These are phyloP conservation scores for Therioaphis trifolii DNA, from an alignment of 2,888 invertebrate species.

Conservation along the genomic window DNA sequence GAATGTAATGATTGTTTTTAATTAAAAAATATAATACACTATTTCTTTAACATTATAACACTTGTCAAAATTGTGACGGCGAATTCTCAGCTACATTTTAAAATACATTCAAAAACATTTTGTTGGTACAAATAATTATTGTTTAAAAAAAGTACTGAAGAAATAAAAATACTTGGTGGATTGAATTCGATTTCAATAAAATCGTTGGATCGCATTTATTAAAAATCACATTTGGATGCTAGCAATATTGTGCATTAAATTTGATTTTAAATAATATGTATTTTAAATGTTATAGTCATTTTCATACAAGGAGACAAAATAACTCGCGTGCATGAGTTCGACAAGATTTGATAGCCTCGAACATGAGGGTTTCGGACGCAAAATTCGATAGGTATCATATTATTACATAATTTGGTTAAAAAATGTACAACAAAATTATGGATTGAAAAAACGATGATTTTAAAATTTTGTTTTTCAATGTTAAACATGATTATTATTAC, in stretches of 20 bases:
- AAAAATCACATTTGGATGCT: not conserved
- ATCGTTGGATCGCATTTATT: not conserved
- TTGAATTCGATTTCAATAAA: not conserved
- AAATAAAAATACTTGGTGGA: not conserved
- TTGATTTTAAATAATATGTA: not conserved
- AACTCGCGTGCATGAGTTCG: not conserved
- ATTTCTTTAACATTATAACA: too few relatives aligned
- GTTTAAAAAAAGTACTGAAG: not conserved
- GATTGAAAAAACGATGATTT: not conserved
- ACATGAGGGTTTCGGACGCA: slow-evolving; percentile 16
- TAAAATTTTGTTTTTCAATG: not conserved
- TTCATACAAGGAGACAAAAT: not conserved
- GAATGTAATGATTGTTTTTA: too few relatives aligned
- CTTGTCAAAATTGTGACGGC: too few relatives aligned
- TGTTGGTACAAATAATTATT: not conserved
- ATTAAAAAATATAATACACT: too few relatives aligned
- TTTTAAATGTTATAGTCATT: not conserved
- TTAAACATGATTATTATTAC: not conserved
- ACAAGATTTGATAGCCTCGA: slow-evolving; percentile 15
- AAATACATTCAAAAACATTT: slow-evolving; percentile 28
- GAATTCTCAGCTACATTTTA: too few relatives aligned
- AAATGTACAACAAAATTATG: not conserved
- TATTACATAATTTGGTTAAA: not conserved
- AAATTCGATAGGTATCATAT: slow-evolving; percentile 29
- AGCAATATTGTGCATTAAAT: not conserved